A percentile compares a stretch with the other conserved stretches of the same genome.
phyloP scores from a whole-genome alignment of 2,113 vertebrate species.

The Monarcha castaneiventris region DNA sequence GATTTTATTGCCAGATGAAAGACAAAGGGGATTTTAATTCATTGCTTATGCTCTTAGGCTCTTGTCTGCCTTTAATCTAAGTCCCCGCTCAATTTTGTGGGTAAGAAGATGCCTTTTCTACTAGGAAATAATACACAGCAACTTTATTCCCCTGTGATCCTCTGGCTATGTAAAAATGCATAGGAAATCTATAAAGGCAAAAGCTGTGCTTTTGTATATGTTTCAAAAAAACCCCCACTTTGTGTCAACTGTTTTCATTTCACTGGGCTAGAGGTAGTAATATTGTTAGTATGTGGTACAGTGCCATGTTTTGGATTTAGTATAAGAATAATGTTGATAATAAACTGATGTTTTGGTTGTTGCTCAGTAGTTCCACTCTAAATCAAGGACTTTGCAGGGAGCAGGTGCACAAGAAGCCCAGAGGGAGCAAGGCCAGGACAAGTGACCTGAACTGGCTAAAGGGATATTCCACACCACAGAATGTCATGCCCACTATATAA shows the following conservation, averaged over 20 bases:
- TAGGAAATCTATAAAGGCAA: background rate
- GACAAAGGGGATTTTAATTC: conserved; percentile 11
- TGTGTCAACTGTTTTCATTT: background rate
- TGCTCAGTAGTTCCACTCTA: background rate
- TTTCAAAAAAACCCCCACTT: background rate
- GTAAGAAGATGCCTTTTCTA: background rate
- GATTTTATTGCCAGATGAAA: background rate
- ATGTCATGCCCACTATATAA: background rate
- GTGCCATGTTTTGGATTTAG: background rate
- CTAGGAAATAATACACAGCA: background rate
- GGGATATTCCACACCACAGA: background rate
- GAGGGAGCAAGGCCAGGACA: background rate
- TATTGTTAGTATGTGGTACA: background rate
- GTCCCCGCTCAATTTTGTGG: background rate
- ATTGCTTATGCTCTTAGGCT: background rate
- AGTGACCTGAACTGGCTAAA: background rate
- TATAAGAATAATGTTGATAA: background rate
- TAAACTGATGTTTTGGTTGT: background rate
- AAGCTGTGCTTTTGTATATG: background rate
- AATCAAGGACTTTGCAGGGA: background rate
- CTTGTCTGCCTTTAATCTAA: background rate
- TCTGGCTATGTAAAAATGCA: background rate
- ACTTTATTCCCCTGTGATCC: background rate
- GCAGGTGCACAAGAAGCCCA: background rate
- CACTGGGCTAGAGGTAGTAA: background rate